Evolutionary conservation across 2,113 vertebrate species (phyloP), one percentile per base, ranked within the genome.

Genomic region (Aythya baeri): DNA sequence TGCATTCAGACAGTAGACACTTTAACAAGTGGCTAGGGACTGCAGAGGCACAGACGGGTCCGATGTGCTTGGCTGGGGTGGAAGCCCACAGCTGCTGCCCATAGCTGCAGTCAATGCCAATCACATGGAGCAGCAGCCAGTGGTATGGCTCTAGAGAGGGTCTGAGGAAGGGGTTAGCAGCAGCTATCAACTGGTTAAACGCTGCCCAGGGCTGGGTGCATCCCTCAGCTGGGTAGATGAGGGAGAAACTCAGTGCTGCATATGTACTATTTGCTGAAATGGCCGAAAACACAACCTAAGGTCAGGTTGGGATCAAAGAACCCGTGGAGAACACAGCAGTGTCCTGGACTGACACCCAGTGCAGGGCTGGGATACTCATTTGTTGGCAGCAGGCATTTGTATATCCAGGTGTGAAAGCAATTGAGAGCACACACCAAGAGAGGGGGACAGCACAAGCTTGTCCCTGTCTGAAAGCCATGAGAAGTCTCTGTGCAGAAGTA

Each of bases 1-100:
- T 32, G 32, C 4, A 18, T 29, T 49, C 34, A 43, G 26, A 57
- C 49, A 72, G n/a, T 18, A 16, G 23, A 83, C 15, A 57, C 32
- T 43, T 82, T 54, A 36, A 18, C 7, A 26, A 49, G 25, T 0
- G 0, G 29, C 26, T 46, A 27, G 71, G 61, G 36, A 46, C 23
- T 0, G 2, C n/a, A 59, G 36, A 29, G 17, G 10, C 38, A 7
- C 31, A 17, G 14, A 55, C 55, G 23, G 29, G 8, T 21, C 14
- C 0, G 0, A 32, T 9, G 25, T 11, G 32, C 25, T 72, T 71
- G 73, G 0, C n/a, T 36, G 36, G 25, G 15, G 25, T 49, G 36
- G 22, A 31, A 59, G 32, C 8, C 58, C 7, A 0, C 27, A 34
- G 11, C 36, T 44, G 16, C 72, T 82, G 27, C 21, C 41, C 34